Base-by-base conservation (phyloP, 2,797 vertebrate genomes). In the Anisognathus igniventris region DNA sequence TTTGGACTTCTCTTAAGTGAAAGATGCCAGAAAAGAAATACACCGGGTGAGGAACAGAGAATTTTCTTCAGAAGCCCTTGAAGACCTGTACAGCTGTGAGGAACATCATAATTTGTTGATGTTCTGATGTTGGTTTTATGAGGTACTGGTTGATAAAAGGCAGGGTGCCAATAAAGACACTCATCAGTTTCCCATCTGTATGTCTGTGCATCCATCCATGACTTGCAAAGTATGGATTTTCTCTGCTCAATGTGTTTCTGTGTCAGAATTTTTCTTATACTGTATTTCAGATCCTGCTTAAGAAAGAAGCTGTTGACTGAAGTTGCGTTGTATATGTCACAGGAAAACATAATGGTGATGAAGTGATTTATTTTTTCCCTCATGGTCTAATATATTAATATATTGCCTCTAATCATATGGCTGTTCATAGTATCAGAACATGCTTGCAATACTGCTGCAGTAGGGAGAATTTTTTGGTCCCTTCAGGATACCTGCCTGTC, bases 121-220 rank as follows among this genome's bases (percentile, higher is more conserved):
- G 86, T 95, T 67, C 57, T 65, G 21, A 47, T 74, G 6, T 23
- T 61, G 15, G 14, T 60, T 90, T 85, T 66, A 37, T 71, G 22
- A 47, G 27, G 48, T 39, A n/a, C 31, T 84, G 39, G 62, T 81
- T 91, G 45, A 86, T 44, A 76, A 37, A 77, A 73, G 45, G 74
- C 31, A 94, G 44, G 7, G 45, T n/a, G 61, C 30, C 53, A 85
- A 39, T 91, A 80, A 93, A 81, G 93, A 47, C 23, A 27, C 39
- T 96, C 47, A 65, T 80, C 82, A 85, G 12, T 85, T 91, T 94
- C 85, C 79, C 23, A 72, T 88, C 73, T 91, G 56, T 35, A 28
- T 64, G 22, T 82, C 58, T 79, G 65, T 90, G 54, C 86, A 70
- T 72, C 57, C 42, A 67, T 75, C 76, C 65, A 17, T 90, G 72